These are phyloP conservation scores for Drosophila virilis DNA, from an alignment of 1,140 invertebrate species.

Conservation along the genomic window DNA sequence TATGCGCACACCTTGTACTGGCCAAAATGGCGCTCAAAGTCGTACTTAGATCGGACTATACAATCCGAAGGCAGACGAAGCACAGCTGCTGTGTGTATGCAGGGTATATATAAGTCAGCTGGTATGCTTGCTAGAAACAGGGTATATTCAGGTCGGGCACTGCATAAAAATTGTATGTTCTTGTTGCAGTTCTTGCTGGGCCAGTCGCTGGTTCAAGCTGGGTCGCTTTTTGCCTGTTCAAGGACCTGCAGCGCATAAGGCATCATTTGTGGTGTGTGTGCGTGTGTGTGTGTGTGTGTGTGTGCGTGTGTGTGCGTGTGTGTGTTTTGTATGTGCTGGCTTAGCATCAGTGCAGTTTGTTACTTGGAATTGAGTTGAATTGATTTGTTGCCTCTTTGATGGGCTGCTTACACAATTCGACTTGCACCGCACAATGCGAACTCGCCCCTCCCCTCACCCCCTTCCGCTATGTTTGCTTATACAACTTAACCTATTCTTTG, in stretches of 20 bases:
- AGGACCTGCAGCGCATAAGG: background rate
- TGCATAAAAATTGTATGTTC: background rate
- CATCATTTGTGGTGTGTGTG: conserved; percentile 7
- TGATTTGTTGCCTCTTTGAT: conserved; percentile 40
- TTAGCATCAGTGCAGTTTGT: conserved; percentile 26
- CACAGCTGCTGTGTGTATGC: too few species aligned
- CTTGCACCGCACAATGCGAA: background rate
- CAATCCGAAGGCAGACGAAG: too few species aligned
- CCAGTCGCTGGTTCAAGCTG: background rate
- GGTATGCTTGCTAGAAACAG: too few species aligned
- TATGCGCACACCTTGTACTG: too few species aligned
- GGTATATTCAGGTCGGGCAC: too few species aligned
- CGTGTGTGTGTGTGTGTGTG: conserved; percentile 1
- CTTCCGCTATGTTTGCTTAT: conserved; percentile 9
- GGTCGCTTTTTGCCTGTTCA: conserved; percentile 11
- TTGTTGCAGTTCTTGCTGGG: background rate
- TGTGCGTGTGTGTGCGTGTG: conserved; percentile 2
- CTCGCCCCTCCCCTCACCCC: background rate
- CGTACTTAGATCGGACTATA: too few species aligned
- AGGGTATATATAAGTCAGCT: too few species aligned
- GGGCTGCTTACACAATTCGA: conserved; percentile 18
- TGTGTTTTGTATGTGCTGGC: background rate
- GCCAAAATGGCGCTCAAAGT: too few species aligned
- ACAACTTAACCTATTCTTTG: conserved; percentile 32
- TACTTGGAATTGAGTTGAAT: conserved; percentile 44